Evolutionary conservation across 2,888 invertebrate species (phyloP).

Genomic region (Polymixis lichenea): DNA sequence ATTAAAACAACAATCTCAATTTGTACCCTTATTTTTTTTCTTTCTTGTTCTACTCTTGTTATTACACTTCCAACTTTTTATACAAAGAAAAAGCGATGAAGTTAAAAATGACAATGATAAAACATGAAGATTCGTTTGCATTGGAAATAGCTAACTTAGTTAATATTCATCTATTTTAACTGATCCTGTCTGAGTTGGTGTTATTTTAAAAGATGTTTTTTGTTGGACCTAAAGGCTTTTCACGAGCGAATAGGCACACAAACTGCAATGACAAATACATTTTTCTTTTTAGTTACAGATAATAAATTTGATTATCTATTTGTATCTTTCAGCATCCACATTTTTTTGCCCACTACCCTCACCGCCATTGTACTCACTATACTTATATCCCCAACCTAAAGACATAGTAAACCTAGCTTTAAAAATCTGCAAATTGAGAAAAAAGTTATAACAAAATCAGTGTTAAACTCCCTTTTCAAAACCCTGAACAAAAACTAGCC

Average conservation of each 20-base stretch:
- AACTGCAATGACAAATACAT: no score
- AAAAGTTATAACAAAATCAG: neutral
- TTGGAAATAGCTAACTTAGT: neutral
- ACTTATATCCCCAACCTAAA: neutral
- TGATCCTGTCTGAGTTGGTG: neutral
- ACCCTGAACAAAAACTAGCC: neutral
- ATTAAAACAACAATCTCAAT: neutral
- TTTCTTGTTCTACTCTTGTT: neutral
- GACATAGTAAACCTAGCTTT: neutral
- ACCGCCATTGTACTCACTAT: neutral
- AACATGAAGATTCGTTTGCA: neutral
- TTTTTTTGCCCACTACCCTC: neutral
- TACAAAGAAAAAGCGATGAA: neutral
- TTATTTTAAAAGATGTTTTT: neutral
- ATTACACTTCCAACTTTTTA: neutral
- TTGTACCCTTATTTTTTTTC: neutral
- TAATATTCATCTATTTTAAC: neutral
- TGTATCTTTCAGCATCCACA: neutral
- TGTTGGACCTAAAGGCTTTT: neutral
- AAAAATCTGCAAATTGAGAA: neutral
- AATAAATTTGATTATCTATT: no score
- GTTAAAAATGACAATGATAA: no score
- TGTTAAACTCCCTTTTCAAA: neutral
- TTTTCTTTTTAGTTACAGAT: no score
- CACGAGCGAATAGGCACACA: neutral